Base-by-base conservation (phyloP, 1,140 invertebrate species). In the Orchesella cincta region DNA sequence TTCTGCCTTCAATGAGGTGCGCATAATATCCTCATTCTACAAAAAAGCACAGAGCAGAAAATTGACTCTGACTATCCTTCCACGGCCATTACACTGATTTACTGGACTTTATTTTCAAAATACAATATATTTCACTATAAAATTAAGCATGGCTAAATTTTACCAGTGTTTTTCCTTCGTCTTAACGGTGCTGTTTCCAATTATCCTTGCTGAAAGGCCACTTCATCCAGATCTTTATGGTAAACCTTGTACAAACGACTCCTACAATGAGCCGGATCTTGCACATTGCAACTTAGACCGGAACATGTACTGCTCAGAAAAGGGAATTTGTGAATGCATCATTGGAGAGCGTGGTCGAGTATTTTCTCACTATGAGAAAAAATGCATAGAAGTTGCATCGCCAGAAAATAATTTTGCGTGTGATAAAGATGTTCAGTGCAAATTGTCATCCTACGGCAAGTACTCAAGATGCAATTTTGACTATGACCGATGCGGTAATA, bases 381-480 rank as follows among this genome's bases (percentile, higher is more conserved):
- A 1, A 3, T 67, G 62, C 31, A 31, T 67, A 1, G 62, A 67
- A 31, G 31, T 67, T 2, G 26, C 8, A 31, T 67, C 62, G 2
- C 1, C 62, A 31, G 62, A 67, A 23, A 67, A 51, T 18, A 16
- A 23, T 39, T 73, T 12, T 46, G 35, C 51, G 26, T 77, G 76
- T 62, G 28, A 34, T 16, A 20, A 29, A 8, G 70, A 73, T 23
- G 20, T 28, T 23, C 70, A 77, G 29, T 77, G 76, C 34, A 31
- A 14, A 62, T 23, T 54, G 23, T 77, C 76, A 34, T 35, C 34
- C 26, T 73, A 35, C 28, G 76, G 76, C 31, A 72, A 16, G 34
- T 62, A 51, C 71, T 77, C 76, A 12, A 31, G 71, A 28, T 77
- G 76, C 52, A 62, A 77, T 34, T 2, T 14, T 8, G 33, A 34